Conservation (phyloP, 2,888 invertebrate species). For the Brassicogethes aeneus region DNA sequence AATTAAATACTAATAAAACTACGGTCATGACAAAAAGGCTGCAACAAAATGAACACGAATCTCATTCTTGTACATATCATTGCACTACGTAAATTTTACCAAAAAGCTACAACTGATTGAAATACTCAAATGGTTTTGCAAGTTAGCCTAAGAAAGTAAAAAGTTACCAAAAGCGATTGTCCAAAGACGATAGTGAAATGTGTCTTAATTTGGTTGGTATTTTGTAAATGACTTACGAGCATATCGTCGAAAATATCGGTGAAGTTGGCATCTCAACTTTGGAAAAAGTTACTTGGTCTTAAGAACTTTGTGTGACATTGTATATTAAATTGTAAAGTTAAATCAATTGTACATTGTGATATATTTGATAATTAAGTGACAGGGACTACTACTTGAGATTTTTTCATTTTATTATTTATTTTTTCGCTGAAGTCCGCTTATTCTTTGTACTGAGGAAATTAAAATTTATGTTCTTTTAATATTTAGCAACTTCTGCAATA, state of each 20-base stretch:
- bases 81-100: neutral
- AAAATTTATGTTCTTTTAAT: no score
- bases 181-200: no score
- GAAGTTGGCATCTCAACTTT: neutral
- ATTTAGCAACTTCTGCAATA: no score
- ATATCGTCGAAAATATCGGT: neutral
- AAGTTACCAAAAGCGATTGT: no score
- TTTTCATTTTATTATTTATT: neutral
- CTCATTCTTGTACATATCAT: neutral
- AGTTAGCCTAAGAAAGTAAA: neutral
- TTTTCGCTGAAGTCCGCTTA: neutral
- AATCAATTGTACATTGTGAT: conserved; percentile 16
- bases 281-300: neutral
- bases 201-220: neutral
- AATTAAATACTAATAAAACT: no score
- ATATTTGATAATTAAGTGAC: conserved; percentile 22
- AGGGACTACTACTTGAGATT: neutral
- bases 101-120: neutral
- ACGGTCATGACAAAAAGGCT: no score
- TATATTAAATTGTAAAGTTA: neutral
- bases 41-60: no score
- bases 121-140: neutral
- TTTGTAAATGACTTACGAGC: neutral
- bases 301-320: neutral
- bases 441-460: neutral